Percentiles rank a stretch among this genome's conserved stretches.
phyloP scores from a whole-genome alignment of 2,113 vertebrate genomes.

The Raphicerus campestris region DNA sequence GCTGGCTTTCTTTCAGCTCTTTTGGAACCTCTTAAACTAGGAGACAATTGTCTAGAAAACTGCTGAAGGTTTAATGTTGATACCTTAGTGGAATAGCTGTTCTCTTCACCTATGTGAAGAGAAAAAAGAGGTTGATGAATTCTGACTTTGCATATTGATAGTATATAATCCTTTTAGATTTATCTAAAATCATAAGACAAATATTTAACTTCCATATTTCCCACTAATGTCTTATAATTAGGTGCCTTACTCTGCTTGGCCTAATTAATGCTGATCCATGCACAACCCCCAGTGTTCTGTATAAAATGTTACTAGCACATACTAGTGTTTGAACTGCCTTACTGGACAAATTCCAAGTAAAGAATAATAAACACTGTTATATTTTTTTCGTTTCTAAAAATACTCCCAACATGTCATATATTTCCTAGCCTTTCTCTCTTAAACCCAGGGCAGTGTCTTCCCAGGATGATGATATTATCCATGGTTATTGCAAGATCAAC shows the following conservation, averaged over 20 bases:
- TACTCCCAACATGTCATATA: background rate
- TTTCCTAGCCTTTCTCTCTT: background rate
- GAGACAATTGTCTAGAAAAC: background rate
- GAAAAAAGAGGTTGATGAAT: background rate
- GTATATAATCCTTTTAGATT: conserved; percentile 10
- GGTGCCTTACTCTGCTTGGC: background rate
- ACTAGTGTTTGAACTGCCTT: background rate
- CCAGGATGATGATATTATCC: background rate
- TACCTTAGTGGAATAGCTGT: background rate
- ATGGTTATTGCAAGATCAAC: background rate
- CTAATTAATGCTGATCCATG: conserved; percentile 41
- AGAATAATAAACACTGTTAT: background rate
- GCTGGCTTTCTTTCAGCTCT: background rate
- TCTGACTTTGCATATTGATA: background rate
- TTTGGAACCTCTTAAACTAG: background rate
- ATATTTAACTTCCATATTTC: conserved; percentile 34
- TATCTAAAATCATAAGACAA: background rate
- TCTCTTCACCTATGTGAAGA: background rate
- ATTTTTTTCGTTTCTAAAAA: conserved; percentile 8
- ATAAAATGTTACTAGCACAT: background rate
- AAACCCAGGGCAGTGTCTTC: background rate
- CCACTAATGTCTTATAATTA: conserved; percentile 24
- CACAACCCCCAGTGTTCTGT: background rate
- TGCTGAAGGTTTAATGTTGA: background rate
- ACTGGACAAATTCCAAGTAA: background rate